Base-by-base conservation (phyloP, 2,888 invertebrate genomes). In the Maniola hyperantus region DNA sequence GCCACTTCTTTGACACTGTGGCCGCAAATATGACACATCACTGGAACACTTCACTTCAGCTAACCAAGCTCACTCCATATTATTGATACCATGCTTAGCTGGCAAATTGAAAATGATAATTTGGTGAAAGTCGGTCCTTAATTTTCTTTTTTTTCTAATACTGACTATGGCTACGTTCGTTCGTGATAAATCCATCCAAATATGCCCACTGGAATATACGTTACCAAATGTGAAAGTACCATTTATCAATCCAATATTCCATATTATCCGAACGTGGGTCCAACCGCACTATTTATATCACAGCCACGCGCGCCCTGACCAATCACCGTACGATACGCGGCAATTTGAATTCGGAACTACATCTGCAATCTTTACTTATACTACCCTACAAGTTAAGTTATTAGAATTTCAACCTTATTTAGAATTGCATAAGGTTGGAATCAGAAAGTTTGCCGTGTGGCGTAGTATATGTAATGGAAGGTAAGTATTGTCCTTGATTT, bases 281-380 rank as follows among this genome's bases (percentile, higher is more conserved):
- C 82, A 79, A 89, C 90, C 90, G 79, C 90, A 87, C 91, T 87
- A 91, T 91, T 91, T 89, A 88, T 91, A 89, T 87, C 88, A 79
- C 79, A 79, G 83, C 86, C 87, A 83, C 85, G 87, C 84, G 86
- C 83, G 85, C 85, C 83, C 90, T 84, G 88, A 87, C 91, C 91
- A 89, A 91, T 91, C 91, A 86, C 88, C 83, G 84, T 80, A 79
- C 82, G 87, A 89, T 89, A 88, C 81, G 83, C 83, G 82, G 84
- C 89, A 87, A 88, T 90, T 89, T 88, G 89, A 89, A 89, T 89
- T 90, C 83, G 83, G 84, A 88, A 83, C 81, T 77, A 77, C 77
- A 82, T 76, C 77, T 75, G 75, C 84, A 77, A 83, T 80, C 80
- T 79, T 79, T 78, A 70, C 72, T 74, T 77, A 64, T 74, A 72